These are phyloP conservation scores for Drosophila melanocephala DNA, from an alignment of 2,888 invertebrate genomes.

Conservation along the genomic window DNA sequence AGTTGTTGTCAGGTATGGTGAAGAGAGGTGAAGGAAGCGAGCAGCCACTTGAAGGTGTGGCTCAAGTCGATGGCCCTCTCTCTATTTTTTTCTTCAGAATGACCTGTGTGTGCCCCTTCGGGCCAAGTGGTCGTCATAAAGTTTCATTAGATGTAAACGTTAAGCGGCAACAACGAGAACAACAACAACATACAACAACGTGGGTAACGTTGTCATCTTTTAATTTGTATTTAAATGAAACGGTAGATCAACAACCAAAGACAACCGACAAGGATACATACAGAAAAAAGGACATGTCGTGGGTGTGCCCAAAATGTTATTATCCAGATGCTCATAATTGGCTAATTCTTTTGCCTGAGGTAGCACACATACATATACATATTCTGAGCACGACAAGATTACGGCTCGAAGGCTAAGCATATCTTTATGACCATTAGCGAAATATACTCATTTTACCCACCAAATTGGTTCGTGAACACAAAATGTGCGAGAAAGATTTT, in stretches of 20 bases:
- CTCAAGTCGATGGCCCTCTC: conserved; percentile 39
- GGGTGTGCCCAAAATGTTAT: conserved; percentile 44
- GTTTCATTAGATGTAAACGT: conserved; percentile 75
- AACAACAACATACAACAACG: conserved; percentile 27
- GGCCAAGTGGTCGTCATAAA: conserved; percentile 70
- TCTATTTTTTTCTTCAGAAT: conserved; percentile 26
- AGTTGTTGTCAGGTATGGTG: not conserved
- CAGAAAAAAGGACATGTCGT: conserved; percentile 23
- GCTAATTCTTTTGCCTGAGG: conserved; percentile 36
- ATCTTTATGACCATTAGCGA: conserved; percentile 11
- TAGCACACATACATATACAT: not conserved
- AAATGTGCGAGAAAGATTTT: not conserved
- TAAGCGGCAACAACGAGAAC: conserved; percentile 54
- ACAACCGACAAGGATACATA: conserved; percentile 14
- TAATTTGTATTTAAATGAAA: conserved; percentile 82
- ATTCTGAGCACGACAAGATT: not conserved
- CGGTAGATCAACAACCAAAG: conserved; percentile 52
- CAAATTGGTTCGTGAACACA: not conserved
- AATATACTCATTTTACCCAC: not conserved
- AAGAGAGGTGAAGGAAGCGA: not conserved
- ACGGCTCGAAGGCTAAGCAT: conserved; percentile 4
- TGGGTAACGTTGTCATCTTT: conserved; percentile 64
- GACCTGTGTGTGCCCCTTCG: conserved; percentile 45
- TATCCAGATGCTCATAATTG: conserved; percentile 57
- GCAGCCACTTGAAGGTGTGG: conserved; percentile 50